A percentile compares a stretch with the other conserved stretches of the same genome.
These are phyloP conservation scores for Silurus meridionalis DNA, from an alignment of 2,113 vertebrate genomes.

Conservation along the genomic window DNA sequence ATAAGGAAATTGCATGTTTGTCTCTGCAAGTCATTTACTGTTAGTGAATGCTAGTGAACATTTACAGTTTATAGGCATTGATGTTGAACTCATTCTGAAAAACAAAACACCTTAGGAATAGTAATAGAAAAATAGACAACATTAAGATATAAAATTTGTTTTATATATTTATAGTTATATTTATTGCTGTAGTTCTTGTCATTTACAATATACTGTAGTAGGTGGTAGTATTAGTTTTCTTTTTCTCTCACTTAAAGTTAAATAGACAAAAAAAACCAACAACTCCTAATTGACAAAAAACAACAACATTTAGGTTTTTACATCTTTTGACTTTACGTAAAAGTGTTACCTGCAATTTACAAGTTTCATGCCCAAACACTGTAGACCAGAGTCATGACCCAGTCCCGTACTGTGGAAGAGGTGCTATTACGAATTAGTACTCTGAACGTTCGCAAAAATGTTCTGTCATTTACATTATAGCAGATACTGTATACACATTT, in stretches of 20 bases:
- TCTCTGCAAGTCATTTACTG: neutral
- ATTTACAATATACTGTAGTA: no score
- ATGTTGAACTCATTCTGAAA: neutral
- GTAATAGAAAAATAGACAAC: neutral
- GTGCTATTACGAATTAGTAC: no score
- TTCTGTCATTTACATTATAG: neutral
- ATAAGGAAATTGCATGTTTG: neutral
- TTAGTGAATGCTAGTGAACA: neutral
- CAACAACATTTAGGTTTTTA: neutral
- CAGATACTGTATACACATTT: neutral
- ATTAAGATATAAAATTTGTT: neutral
- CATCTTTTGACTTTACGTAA: neutral
- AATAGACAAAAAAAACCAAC: neutral
- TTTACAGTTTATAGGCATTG: neutral
- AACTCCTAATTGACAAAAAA: neutral
- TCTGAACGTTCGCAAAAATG: no score
- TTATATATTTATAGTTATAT: no score
- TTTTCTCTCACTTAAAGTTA: neutral
- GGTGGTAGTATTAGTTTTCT: neutral
- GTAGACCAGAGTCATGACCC: no score
- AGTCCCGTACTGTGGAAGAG: no score
- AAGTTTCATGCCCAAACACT: no score
- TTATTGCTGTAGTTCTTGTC: no score
- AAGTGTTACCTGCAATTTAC: no score
- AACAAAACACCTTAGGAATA: neutral